These are phyloP conservation scores for Phenganax stokvisi DNA, from an alignment of 92 coral and sea anemone genomes.

Conservation along the genomic window DNA sequence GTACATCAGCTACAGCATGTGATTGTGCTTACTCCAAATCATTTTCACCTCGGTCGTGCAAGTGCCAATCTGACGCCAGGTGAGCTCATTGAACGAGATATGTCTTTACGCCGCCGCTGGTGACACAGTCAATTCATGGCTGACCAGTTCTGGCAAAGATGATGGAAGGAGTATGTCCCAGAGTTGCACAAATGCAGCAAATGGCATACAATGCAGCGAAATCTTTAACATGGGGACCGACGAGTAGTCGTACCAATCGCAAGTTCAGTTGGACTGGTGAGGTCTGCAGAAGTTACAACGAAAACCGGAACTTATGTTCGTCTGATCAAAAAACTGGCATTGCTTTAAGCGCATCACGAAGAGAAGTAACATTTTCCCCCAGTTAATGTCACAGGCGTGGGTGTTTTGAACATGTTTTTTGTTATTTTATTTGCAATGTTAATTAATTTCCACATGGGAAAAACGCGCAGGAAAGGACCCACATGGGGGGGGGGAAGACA, in stretches of 20 bases:
- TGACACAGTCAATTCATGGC: no score
- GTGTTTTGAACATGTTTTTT: neutral
- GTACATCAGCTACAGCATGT: slow-evolving; percentile 37
- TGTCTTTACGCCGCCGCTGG: slow-evolving; percentile 5
- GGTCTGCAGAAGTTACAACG: neutral
- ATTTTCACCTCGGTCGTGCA: slow-evolving; percentile 41
- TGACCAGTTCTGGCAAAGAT: no score
- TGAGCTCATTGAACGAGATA: slow-evolving; percentile 32
- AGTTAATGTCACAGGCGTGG: slow-evolving; percentile 35
- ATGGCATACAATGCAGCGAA: slow-evolving; percentile 42
- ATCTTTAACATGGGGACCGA: slow-evolving; percentile 36
- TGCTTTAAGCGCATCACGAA: neutral
- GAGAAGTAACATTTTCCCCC: slow-evolving; percentile 17
- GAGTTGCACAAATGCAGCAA: slow-evolving; percentile 42
- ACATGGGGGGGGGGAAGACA: no score
- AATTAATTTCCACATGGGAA: no score
- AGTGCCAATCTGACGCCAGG: slow-evolving; percentile 29
- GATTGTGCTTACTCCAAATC: slow-evolving; percentile 40
- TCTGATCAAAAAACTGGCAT: neutral
- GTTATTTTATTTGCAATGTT: no score
- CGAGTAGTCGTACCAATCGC: slow-evolving; percentile 18
- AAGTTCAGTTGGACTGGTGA: neutral
- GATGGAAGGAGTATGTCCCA: slow-evolving; percentile 40
- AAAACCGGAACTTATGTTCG: neutral
- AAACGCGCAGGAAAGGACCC: no score